Conservation (phyloP, 2,113 vertebrate genomes). For the Calidris pugnax region DNA sequence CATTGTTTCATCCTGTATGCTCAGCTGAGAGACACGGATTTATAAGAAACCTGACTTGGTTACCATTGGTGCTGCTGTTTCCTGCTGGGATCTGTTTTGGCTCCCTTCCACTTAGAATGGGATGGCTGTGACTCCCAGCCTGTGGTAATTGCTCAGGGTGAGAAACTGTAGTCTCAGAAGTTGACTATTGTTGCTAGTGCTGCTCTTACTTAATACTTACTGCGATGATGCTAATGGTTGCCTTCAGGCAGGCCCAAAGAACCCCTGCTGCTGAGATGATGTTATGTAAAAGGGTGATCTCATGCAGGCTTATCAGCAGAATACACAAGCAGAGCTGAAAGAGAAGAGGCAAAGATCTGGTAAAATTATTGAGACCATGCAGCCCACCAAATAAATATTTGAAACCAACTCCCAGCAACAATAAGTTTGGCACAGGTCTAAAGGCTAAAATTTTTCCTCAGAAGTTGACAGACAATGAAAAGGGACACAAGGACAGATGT, state of each 20-base stretch:
- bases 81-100: background rate
- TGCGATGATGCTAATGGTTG: slow-evolving; percentile 72
- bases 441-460: background rate
- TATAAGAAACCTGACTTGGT: background rate
- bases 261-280: slow-evolving; percentile 76
- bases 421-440: background rate
- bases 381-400: background rate
- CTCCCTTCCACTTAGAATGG: background rate
- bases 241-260: slow-evolving; percentile 79
- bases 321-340: slow-evolving; percentile 82
- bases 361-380: background rate
- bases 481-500: background rate
- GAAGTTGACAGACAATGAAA: background rate
- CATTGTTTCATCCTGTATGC: background rate
- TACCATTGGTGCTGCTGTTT: background rate
- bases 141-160: background rate
- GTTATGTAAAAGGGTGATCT: slow-evolving; percentile 56
- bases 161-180: background rate
- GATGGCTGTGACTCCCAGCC: background rate
- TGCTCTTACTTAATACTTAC: slow-evolving; percentile 68
- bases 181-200: background rate
- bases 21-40: background rate
- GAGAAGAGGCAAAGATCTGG: background rate
- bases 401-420: background rate
- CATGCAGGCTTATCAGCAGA: slow-evolving; percentile 72